Evolutionary conservation across 2,113 vertebrate genomes (phyloP).

Genomic region (Mastomys natalensis): DNA sequence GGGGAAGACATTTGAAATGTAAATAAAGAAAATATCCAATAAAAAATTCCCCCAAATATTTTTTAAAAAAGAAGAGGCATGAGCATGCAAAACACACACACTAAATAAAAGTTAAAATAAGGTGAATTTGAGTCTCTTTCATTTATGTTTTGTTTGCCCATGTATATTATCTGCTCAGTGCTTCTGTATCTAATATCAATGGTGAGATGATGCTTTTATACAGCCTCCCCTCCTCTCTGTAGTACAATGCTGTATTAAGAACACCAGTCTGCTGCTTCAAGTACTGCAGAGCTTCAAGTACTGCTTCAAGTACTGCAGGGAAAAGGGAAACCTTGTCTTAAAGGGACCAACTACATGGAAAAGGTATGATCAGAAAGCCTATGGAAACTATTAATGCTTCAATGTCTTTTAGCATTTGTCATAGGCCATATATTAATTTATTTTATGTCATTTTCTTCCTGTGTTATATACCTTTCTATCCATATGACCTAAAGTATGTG

Average conservation of each 20-base stretch:
- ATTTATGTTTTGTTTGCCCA: neutral
- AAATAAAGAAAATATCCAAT: too few relatives aligned
- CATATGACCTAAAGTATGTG: neutral
- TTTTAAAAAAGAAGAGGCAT: too few relatives aligned
- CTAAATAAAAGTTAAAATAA: too few relatives aligned
- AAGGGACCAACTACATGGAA: slow-evolving; percentile 7
- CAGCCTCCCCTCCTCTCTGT: neutral
- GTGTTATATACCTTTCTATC: neutral
- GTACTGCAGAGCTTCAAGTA: slow-evolving; percentile 4
- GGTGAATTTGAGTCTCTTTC: slow-evolving; percentile 40
- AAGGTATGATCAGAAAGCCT: neutral
- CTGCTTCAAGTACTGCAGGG: too few relatives aligned
- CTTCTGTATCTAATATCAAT: slow-evolving; percentile 34
- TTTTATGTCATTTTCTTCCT: neutral
- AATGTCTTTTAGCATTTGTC: neutral
- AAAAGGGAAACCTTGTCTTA: slow-evolving; percentile 39
- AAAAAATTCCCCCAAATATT: too few relatives aligned
- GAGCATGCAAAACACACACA: neutral
- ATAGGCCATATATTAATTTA: neutral
- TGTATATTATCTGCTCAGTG: slow-evolving; percentile 42
- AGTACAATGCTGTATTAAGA: slow-evolving; percentile 23
- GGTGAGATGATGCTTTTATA: slow-evolving; percentile 2
- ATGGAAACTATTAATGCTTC: neutral
- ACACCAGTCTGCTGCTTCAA: neutral
- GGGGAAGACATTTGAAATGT: too few relatives aligned